These are phyloP conservation scores for Opisthocomus hoazin DNA, from an alignment of 2,113 vertebrate genomes.

Conservation along the genomic window DNA sequence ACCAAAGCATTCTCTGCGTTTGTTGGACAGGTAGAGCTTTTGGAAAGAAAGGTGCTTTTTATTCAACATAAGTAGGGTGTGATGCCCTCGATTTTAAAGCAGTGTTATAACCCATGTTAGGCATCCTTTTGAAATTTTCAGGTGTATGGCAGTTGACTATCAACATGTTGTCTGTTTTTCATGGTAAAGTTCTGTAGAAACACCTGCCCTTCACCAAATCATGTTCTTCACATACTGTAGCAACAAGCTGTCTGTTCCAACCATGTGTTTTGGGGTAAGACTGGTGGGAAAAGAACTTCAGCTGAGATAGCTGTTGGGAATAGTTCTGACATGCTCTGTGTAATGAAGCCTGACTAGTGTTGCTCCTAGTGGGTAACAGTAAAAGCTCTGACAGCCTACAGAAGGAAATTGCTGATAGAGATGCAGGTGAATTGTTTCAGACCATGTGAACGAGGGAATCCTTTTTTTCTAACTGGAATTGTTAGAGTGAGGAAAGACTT, in stretches of 20 bases:
- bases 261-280: neutral
- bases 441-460: neutral
- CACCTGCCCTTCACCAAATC: neutral
- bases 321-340: neutral
- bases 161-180: neutral
- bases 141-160: neutral
- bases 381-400: neutral
- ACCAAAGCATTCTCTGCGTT: conserved; percentile 99
- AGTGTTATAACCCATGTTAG: conserved; percentile 54
- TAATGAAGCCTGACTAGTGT: neutral
- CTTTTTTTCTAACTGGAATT: neutral
- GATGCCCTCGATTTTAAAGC: conserved; percentile 64
- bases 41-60: conserved; percentile 85
- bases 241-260: neutral
- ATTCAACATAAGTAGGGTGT: conserved; percentile 77
- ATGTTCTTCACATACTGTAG: neutral
- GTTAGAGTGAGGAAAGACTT: neutral
- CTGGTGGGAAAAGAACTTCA: neutral
- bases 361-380: neutral
- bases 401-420: neutral
- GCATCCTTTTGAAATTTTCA: neutral
- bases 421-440: neutral
- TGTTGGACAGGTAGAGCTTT: conserved; percentile 95
- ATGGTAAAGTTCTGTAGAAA: neutral
- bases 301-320: neutral